Evolutionary conservation across 92 coral and sea anemone genomes (phyloP), one percentile per base, ranked within the genome.

Genomic region (Palythoa heliodiscus): DNA sequence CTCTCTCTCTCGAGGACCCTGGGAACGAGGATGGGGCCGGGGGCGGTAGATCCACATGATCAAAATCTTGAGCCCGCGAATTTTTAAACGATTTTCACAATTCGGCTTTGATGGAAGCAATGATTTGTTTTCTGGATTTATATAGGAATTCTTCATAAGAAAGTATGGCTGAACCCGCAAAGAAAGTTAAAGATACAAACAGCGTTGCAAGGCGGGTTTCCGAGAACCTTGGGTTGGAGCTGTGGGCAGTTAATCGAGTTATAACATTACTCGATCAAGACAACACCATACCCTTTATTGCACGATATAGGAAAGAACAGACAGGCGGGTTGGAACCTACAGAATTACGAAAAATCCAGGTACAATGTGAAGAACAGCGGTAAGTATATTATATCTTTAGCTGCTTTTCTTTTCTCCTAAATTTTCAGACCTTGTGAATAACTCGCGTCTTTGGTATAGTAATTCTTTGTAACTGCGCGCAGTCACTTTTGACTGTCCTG

Each of bases 231-330:
- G 24, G 82, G 5, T 78, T 96, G 4, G 89, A 89, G 6, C 68
- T 20, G 24, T 24, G 54, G 8, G 79, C 71, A 40, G 93, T 92
- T 2, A 70, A 76, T 5, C 73, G 87, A 35, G 96, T 96, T 2
- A 77, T 94, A 23, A n/a, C 38, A 3, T 82, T 96, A 22, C 90
- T 96, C n/a, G 95, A 92, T 3, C 77, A 86, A 0, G 98, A 92
- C 13, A 94, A 96, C 84, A 94, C 98, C 1, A 92, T 96, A 0
- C 96, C 98, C 0, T 96, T 96, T 52, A 96, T 96, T 19, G 98
- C 98, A 9, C 95, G 98, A 4, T 96, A 96, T 66, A 89, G 98
- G 15, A 95, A 92, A 71, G 91, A 92, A 17, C 86, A 78, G 19
- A 96, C 98, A 0, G 98, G 94, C 50, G 95, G 94, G 3, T 88